Percentiles rank a stretch among this genome's conserved stretches.
Conservation (phyloP, 35 echinoderm and acorn worm species). For the Eucidaris tribuloides region DNA sequence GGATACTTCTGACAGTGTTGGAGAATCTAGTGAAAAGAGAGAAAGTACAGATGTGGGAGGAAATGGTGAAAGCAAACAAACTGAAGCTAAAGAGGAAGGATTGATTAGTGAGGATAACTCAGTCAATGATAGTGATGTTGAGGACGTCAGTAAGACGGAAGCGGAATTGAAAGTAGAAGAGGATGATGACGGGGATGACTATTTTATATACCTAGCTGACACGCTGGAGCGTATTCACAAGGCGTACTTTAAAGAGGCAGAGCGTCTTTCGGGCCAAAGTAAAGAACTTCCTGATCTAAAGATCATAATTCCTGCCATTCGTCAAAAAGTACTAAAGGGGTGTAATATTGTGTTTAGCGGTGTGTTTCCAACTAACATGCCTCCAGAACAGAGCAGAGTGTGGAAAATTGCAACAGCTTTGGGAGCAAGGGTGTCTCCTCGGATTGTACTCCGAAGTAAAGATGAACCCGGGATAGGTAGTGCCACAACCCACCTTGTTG, state of each 20-base stretch:
- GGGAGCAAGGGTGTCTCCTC: constrained; percentile 64
- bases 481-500: constrained; percentile 91
- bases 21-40: not conserved
- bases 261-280: not conserved
- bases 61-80: not conserved
- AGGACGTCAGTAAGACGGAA: constrained; percentile 17
- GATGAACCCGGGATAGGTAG: constrained; percentile 24
- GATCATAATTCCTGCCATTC: constrained; percentile 56
- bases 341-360: constrained; percentile 77
- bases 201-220: constrained; percentile 82
- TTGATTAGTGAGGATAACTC: constrained; percentile 3
- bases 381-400: constrained; percentile 80
- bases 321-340: constrained; percentile 54
- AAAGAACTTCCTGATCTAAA: constrained; percentile 78
- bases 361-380: constrained; percentile 92
- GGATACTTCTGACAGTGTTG: not conserved
- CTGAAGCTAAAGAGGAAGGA: constrained; percentile 20
- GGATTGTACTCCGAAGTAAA: constrained; percentile 52
- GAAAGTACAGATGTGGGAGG: not conserved
- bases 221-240: constrained; percentile 60
- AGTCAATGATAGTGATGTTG: constrained; percentile 20
- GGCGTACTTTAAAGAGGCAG: constrained; percentile 62
- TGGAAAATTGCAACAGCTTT: constrained; percentile 88
- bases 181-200: constrained; percentile 79
- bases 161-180: not conserved